Evolutionary conservation across 1,140 invertebrate genomes (phyloP).

Genomic region (Drosophila nigromelanica): DNA sequence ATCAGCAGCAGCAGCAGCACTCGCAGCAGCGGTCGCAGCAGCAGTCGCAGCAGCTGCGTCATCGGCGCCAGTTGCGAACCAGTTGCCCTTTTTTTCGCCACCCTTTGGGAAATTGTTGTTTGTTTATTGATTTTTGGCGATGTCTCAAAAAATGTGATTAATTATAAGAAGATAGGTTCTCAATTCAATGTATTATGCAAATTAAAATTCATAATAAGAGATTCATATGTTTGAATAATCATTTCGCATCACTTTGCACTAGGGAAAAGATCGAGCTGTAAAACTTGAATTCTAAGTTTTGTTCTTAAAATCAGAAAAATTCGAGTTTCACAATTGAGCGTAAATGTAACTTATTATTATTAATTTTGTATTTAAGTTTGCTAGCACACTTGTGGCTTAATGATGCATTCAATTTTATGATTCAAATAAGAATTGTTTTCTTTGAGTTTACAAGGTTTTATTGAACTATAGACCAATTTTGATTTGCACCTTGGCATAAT

Average conservation of each 20-base stretch:
- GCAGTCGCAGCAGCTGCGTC: slow-evolving; percentile 46
- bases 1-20: slow-evolving; percentile 43
- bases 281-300: no score
- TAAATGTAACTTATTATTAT: no score
- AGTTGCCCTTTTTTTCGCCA: slow-evolving; percentile 12
- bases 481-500: slow-evolving; percentile 19
- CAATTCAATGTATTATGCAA: background rate
- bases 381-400: background rate
- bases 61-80: slow-evolving; percentile 35
- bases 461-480: no score
- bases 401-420: background rate
- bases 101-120: slow-evolving; percentile 24
- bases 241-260: no score
- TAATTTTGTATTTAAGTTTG: background rate
- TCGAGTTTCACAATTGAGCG: no score
- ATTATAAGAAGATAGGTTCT: slow-evolving; percentile 7
- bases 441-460: slow-evolving; percentile 5
- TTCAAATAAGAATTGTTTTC: no score
- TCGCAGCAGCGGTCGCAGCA: background rate
- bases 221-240: no score
- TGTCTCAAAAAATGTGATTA: slow-evolving; percentile 23
- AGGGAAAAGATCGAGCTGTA: no score
- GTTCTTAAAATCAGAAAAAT: no score
- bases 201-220: no score
- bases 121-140: slow-evolving; percentile 20